These are phyloP conservation scores for Diplolepis rosae DNA, from an alignment of 2,888 invertebrate species.

Conservation along the genomic window DNA sequence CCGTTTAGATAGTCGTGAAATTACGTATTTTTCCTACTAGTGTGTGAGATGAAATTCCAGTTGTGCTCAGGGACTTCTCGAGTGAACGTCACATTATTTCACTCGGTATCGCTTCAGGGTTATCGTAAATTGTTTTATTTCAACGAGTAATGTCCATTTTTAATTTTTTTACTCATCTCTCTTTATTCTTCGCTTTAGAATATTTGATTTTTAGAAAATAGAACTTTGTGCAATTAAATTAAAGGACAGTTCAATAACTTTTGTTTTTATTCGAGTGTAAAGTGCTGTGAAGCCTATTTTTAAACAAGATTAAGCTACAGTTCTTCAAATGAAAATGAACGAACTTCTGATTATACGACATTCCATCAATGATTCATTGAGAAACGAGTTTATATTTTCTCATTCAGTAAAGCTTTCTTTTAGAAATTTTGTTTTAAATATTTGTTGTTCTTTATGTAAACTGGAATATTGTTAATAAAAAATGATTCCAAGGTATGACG, in stretches of 20 bases:
- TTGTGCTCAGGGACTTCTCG: constrained; percentile 30
- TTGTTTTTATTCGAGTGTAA: background rate
- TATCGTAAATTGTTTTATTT: constrained; percentile 52
- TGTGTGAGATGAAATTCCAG: constrained; percentile 21
- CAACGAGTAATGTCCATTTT: background rate
- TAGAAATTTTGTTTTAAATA: background rate
- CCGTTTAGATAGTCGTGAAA: constrained; percentile 28
- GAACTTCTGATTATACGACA: background rate
- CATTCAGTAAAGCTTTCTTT: background rate
- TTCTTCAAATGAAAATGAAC: background rate
- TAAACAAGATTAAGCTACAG: background rate
- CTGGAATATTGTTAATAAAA: constrained; percentile 22
- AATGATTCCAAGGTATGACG: constrained; percentile 68
- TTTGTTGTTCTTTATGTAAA: background rate
- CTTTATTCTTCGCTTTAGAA: background rate
- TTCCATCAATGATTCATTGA: background rate
- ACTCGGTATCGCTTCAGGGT: constrained; percentile 56
- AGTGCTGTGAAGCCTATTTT: background rate
- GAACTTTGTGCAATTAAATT: too few species aligned
- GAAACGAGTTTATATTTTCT: background rate
- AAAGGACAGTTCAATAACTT: too few species aligned
- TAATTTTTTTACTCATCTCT: background rate
- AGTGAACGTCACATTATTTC: constrained; percentile 30
- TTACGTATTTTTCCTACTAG: constrained; percentile 15
- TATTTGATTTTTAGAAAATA: background rate